Conservation (phyloP, 1,140 invertebrate species). For the Aphis craccivora region DNA sequence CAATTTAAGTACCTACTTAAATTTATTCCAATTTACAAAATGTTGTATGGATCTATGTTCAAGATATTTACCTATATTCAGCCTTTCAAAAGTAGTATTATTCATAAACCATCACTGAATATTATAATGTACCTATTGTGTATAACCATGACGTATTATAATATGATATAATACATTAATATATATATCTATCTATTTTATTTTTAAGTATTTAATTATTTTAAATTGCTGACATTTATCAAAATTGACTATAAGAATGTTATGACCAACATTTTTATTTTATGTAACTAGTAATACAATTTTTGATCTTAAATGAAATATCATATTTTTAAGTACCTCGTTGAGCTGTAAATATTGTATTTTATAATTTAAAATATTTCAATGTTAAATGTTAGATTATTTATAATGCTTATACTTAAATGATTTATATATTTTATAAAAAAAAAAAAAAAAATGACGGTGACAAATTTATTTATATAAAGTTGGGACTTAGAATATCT, state of each 20-base stretch:
- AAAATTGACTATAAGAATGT: neutral
- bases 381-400: neutral
- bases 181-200: neutral
- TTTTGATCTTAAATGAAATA: neutral
- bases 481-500: neutral
- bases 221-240: neutral
- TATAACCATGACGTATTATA: too few relatives aligned
- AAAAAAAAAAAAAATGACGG: neutral
- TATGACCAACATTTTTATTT: neutral
- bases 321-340: neutral
- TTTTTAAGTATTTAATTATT: neutral
- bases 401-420: neutral
- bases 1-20: neutral
- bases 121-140: too few relatives aligned
- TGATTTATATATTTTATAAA: neutral
- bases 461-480: neutral
- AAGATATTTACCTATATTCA: neutral
- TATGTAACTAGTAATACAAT: neutral
- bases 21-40: too few relatives aligned
- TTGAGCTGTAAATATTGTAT: neutral
- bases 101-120: neutral
- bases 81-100: neutral
- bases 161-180: too few relatives aligned
- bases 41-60: neutral
- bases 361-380: neutral